Evolutionary conservation across 1,140 invertebrate species (phyloP).

Genomic region (Medauroidea extradentata): DNA sequence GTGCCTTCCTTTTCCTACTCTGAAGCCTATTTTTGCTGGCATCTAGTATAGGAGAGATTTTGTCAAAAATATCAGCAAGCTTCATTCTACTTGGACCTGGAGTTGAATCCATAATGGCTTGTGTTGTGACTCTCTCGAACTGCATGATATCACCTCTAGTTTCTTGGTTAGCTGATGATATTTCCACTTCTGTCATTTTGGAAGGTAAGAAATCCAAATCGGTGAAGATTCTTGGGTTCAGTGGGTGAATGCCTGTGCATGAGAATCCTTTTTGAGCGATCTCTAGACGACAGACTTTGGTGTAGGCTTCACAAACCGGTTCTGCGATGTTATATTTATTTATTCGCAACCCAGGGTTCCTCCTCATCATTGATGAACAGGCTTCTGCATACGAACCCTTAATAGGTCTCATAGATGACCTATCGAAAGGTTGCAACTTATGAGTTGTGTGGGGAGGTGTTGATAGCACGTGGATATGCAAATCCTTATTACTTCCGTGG

Average conservation of each 20-base stretch:
- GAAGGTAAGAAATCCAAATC: constrained; percentile 8
- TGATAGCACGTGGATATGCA: constrained; percentile 37
- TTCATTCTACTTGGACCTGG: no score
- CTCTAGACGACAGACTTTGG: neutral
- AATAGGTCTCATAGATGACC: constrained; percentile 38
- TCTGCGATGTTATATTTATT: neutral
- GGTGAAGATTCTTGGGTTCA: constrained; percentile 1
- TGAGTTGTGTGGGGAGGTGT: constrained; percentile 38
- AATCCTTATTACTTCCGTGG: constrained; percentile 33
- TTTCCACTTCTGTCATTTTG: neutral
- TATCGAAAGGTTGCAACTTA: constrained; percentile 36
- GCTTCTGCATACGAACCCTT: constrained; percentile 33
- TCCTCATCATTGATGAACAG: constrained; percentile 8
- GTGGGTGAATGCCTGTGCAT: constrained; percentile 3
- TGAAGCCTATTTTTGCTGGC: no score
- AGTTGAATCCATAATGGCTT: no score
- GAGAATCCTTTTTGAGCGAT: constrained; percentile 1
- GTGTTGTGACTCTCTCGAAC: no score
- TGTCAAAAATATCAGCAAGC: no score
- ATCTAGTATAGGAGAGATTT: no score
- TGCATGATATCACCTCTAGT: no score
- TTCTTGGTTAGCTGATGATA: no score
- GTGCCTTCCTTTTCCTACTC: no score
- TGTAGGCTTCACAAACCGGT: neutral
- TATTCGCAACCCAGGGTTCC: neutral